A percentile compares a stretch with the other conserved stretches of the same genome.
Conservation (phyloP, 2,888 invertebrate species). For the Laothoe populi region DNA sequence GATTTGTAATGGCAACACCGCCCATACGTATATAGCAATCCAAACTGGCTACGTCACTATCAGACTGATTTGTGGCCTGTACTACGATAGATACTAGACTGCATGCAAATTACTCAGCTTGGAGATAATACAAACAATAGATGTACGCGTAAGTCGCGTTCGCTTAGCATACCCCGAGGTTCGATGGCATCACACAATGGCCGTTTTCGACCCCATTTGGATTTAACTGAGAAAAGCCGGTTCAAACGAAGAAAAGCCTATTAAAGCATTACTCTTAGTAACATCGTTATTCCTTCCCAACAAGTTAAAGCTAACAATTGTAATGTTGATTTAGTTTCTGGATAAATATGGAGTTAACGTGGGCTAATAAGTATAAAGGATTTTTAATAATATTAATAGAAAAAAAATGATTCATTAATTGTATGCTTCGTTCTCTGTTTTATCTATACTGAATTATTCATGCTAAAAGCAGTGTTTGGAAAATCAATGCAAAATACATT, state of each 20-base stretch:
- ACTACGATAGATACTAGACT: constrained; percentile 35
- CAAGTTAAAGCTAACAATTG: constrained; percentile 13
- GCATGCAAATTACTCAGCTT: constrained; percentile 40
- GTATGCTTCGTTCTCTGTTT: not conserved
- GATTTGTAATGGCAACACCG: not conserved
- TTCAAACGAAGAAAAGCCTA: constrained; percentile 23
- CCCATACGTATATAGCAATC: not conserved
- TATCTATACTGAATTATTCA: not conserved
- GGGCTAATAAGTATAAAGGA: no score
- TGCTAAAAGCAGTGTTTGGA: not conserved
- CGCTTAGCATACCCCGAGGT: constrained; percentile 45
- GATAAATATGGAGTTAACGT: not conserved
- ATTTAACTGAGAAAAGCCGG: constrained; percentile 24
- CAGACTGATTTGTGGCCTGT: constrained; percentile 25
- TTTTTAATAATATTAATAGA: not conserved
- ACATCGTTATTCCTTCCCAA: constrained; percentile 19
- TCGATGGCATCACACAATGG: constrained; percentile 54
- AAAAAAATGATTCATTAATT: not conserved
- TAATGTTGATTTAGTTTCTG: constrained; percentile 1
- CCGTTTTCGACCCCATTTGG: constrained; percentile 28
- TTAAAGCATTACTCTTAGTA: constrained; percentile 18
- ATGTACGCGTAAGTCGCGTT: constrained; percentile 43
- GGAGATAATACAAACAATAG: constrained; percentile 48
- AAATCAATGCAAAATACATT: not conserved
- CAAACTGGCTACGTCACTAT: constrained; percentile 10